Conservation (phyloP, 2,113 vertebrate genomes). For the Sphaerodactylus townsendi region DNA sequence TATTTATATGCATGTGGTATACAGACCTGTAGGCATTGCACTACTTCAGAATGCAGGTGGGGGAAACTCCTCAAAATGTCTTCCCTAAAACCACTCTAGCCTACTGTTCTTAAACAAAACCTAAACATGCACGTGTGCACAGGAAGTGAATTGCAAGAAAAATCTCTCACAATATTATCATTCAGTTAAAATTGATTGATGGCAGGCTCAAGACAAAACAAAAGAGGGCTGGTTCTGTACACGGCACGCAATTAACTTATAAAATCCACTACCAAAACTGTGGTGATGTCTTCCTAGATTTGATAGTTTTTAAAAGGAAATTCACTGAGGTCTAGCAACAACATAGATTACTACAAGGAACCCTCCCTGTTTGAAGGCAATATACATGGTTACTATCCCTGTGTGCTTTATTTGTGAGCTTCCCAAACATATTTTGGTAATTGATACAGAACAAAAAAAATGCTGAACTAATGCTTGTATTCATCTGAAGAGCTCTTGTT, state of each 20-base stretch:
- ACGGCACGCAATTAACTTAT: background rate
- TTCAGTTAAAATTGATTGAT: too few relatives aligned
- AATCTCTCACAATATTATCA: background rate
- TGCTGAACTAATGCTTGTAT: background rate
- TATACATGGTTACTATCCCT: background rate
- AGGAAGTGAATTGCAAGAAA: background rate
- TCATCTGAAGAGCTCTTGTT: background rate
- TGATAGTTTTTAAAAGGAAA: background rate
- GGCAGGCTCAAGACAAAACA: background rate
- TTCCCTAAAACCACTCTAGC: background rate
- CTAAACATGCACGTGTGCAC: background rate
- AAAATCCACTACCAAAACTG: background rate
- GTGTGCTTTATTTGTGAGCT: background rate
- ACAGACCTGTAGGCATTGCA: background rate
- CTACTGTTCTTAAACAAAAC: background rate
- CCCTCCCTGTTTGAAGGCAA: background rate
- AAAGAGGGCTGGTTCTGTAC: background rate
- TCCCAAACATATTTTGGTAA: background rate
- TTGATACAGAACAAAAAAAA: background rate
- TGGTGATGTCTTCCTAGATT: background rate
- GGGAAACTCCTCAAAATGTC: background rate
- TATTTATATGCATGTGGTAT: background rate
- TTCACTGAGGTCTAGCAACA: background rate
- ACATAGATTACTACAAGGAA: background rate
- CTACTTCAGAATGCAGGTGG: background rate